These are phyloP conservation scores for Agriopis leucophaearia DNA, from an alignment of 2,888 invertebrate species.

Conservation along the genomic window DNA sequence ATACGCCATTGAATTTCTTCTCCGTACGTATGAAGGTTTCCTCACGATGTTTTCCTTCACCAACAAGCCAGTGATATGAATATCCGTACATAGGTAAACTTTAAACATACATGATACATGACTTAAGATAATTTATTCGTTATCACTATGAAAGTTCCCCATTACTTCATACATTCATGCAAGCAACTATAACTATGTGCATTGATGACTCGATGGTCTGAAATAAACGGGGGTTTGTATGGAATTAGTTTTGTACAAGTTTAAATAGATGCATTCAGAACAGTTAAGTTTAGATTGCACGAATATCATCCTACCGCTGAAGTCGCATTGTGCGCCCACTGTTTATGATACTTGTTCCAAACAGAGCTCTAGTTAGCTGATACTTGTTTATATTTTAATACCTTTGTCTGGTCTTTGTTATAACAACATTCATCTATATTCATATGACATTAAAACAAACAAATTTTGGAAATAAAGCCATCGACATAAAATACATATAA, in stretches of 20 bases:
- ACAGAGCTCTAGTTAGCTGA: not conserved
- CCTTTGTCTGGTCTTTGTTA: conserved; percentile 13
- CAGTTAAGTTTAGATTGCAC: conserved; percentile 20
- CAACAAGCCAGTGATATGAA: too few species aligned
- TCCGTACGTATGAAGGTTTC: too few species aligned
- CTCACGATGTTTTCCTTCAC: too few species aligned
- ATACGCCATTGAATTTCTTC: too few species aligned
- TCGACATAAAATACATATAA: too few species aligned
- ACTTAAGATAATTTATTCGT: too few species aligned
- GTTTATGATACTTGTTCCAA: conserved; percentile 18
- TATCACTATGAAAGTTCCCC: not conserved
- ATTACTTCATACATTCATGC: not conserved
- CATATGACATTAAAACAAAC: too few species aligned
- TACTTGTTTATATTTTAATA: conserved; percentile 14
- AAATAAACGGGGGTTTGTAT: conserved; percentile 7
- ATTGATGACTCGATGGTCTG: conserved; percentile 9
- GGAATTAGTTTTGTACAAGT: conserved; percentile 17
- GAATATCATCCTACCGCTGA: conserved; percentile 12
- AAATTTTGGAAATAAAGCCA: too few species aligned
- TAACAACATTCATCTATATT: conserved; percentile 1
- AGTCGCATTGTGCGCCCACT: conserved; percentile 8
- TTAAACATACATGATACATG: too few species aligned
- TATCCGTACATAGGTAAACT: too few species aligned
- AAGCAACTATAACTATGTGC: not conserved
- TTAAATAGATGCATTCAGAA: conserved; percentile 22